phyloP scores from a whole-genome alignment of 1,140 invertebrate species.

The Drosophila repletoides region DNA sequence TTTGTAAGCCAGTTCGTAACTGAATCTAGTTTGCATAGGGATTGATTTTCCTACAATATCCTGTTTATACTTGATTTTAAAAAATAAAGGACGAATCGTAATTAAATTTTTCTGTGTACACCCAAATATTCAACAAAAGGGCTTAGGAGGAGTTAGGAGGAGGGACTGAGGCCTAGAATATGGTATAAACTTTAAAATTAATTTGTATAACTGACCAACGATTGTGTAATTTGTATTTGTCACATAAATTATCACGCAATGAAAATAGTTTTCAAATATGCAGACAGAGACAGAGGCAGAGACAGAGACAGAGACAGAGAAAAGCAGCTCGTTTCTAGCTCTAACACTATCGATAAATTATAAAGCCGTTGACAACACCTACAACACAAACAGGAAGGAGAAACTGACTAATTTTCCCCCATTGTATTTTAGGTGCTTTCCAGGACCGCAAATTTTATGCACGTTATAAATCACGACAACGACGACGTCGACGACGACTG shows the following conservation, averaged over 20 bases:
- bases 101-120: background rate
- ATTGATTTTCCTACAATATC: too few relatives aligned
- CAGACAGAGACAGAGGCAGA: conserved; percentile 51
- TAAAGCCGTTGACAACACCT: conserved; percentile 38
- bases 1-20: too few relatives aligned
- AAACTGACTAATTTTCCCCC: conserved; percentile 42
- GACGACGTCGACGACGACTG: conserved; percentile 63
- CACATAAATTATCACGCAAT: conserved; percentile 75
- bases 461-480: conserved; percentile 73
- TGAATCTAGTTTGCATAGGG: too few relatives aligned
- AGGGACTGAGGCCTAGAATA: background rate
- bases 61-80: too few relatives aligned
- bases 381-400: conserved; percentile 9
- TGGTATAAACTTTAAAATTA: conserved; percentile 49
- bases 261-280: conserved; percentile 72
- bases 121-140: too few relatives aligned
- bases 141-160: too few relatives aligned
- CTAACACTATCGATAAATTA: conserved; percentile 72
- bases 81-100: too few relatives aligned
- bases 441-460: conserved; percentile 74
- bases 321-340: conserved; percentile 31
- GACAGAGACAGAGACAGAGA: too few relatives aligned
- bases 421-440: conserved; percentile 58
- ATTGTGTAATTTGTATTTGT: conserved; percentile 69
- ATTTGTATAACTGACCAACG: conserved; percentile 68